Evolutionary conservation across 2,797 vertebrate genomes (phyloP).

Genomic region (Gallirallus australis): DNA sequence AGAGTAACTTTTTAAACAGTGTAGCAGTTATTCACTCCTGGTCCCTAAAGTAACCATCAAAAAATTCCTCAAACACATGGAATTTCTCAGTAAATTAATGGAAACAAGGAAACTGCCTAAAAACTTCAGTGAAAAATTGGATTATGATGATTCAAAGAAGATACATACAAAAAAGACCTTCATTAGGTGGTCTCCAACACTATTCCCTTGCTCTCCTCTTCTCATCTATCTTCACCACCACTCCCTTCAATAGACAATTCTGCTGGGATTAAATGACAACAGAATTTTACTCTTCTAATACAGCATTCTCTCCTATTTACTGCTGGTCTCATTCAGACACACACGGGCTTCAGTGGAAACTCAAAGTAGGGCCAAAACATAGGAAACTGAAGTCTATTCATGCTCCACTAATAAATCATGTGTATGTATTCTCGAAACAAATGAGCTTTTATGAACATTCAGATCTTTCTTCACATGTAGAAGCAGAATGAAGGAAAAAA

Average conservation of each 20-base stretch:
- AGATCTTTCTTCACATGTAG: not conserved
- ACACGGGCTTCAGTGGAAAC: not conserved
- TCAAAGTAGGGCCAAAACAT: slow-evolving; percentile 12
- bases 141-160: not conserved
- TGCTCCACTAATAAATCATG: not conserved
- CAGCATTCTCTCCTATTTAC: not conserved
- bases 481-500: not conserved
- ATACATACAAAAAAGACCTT: not conserved
- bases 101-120: not conserved
- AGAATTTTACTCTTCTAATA: not conserved
- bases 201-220: not conserved
- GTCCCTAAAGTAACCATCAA: not conserved
- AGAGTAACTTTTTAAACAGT: not conserved
- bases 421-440: slow-evolving; percentile 15
- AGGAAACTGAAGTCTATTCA: slow-evolving; percentile 37
- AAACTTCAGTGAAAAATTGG: not conserved
- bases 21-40: not conserved
- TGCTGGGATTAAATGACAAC: not conserved
- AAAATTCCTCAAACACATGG: not conserved
- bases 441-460: not conserved
- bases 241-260: not conserved
- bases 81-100: not conserved
- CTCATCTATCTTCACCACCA: not conserved
- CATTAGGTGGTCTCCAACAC: not conserved
- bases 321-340: not conserved